Evolutionary conservation across 1,140 invertebrate genomes (phyloP), one percentile per base, ranked within the genome.

Genomic region (Diorhabda sublineata): DNA sequence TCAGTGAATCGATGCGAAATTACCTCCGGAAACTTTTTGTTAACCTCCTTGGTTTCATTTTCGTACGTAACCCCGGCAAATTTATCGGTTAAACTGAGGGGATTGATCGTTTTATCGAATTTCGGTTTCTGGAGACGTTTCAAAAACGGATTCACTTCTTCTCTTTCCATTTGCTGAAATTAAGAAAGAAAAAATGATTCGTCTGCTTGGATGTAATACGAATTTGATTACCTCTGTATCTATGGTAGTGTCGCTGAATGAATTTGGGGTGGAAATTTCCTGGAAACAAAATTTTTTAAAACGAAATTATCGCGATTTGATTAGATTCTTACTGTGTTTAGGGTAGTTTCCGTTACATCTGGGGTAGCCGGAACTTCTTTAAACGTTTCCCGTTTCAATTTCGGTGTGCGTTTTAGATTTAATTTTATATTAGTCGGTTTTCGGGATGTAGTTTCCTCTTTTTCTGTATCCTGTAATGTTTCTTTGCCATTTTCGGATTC

Each of bases 1-100:
- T 26, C 4, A 5, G 3, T 42, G 26, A 2, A 9, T 45, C 9
- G 26, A 11, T 58, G 5, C 11, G 26, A 67, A 41, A 44, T 45
- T 59, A 70, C 69, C 66, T 70, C 71, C 43, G 65, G 58, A 47
- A 64, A 68, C 61, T 69, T 64, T 58, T 69, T 71, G 57, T 67
- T 74, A 64, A 67, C 69, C 7, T 70, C 64, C 52, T 66, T 47
- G 11, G 58, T 67, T 42, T 73, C 69, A 7, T 58, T 45, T 43
- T 62, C 60, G 11, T 71, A 75, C 43, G 70, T 56, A 4, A 76
- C 45, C 45, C 76, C 76, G 6, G 76, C 76, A 63, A 59, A 72
- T 62, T 69, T 73, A 65, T 77, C 73, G 3, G 70, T 70, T 26
- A 77, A 70, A 73, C 75, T 76, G 9, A 77, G 69, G 3, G 75